Base-by-base conservation (phyloP, 2,888 invertebrate species). In the Steinernema hermaphroditum region DNA sequence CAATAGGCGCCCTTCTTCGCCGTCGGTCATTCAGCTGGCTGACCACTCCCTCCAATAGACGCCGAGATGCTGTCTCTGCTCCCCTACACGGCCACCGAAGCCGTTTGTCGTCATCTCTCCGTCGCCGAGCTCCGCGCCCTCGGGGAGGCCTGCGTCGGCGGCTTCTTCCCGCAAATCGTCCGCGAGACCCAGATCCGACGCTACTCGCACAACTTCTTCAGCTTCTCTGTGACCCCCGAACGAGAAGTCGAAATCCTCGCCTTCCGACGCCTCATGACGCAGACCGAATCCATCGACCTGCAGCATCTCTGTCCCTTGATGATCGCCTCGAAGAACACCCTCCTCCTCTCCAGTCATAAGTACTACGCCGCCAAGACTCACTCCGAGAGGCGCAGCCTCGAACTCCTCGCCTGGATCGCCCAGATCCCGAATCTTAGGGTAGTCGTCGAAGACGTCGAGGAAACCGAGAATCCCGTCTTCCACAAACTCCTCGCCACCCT, bases 21-120 rank as follows among this genome's bases (percentile, higher is more conserved):
- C 43, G 43, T 41, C 43, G 43, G 43, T 8, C 54, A 22, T 27
- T 54, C 54, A 54, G 54, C 54, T 54, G 54, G 27, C 54, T 54
- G 54, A 54, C 46, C 46, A 46, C 46, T 46, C 19, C 16, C 46
- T 2, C 16, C 46, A 46, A 19, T 46, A 8, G 43, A 41, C 9
- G 8, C 43, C 22, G 9, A 22, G 54, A 54, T 54, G 54, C 54
- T 54, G 24, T 2, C 22, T 16, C 6, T 4, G 19, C 54, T 54
- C 24, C 54, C 54, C 24, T 54, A 54, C 54, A 24, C 14, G 24
- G 54, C 27, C 4, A 22, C 54, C 27, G 54, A 54, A 22, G 1
- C 16, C 22, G 22, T 54, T 12, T 54, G 54, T 24, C 54, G 22
- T 4, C 22, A 6, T 27, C 54, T 54, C 54, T 54, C 54, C 2